phyloP scores from a whole-genome alignment of 2,888 invertebrate genomes.

The Agonopterix alstromeriana region DNA sequence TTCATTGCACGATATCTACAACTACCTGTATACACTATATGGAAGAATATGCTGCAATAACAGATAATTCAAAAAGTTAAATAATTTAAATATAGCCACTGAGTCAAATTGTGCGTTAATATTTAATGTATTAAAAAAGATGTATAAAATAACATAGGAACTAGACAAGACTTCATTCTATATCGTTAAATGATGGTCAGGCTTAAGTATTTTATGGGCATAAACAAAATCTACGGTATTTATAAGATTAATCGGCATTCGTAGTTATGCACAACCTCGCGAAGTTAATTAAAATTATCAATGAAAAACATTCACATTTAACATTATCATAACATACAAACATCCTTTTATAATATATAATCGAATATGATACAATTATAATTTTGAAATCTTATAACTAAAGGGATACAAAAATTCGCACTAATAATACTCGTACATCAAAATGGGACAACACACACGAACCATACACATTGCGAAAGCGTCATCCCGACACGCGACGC shows the following conservation, averaged over 20 bases:
- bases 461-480: constrained; percentile 25
- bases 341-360: constrained; percentile 24
- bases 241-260: constrained; percentile 22
- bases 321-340: constrained; percentile 19
- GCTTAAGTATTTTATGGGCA: constrained; percentile 25
- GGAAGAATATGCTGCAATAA: constrained; percentile 26
- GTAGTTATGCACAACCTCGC: constrained; percentile 58
- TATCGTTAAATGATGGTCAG: constrained; percentile 21
- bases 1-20: constrained; percentile 17
- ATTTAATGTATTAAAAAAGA: constrained; percentile 15
- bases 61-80: not conserved
- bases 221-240: constrained; percentile 16
- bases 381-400: constrained; percentile 69
- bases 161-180: constrained; percentile 29
- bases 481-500: constrained; percentile 7
- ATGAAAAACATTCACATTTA: constrained; percentile 21
- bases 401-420: constrained; percentile 68
- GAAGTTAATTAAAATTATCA: constrained; percentile 47
- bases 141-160: constrained; percentile 35
- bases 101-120: constrained; percentile 39
- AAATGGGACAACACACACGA: constrained; percentile 31
- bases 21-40: constrained; percentile 18
- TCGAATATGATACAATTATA: constrained; percentile 62
- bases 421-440: constrained; percentile 68
- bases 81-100: constrained; percentile 12